phyloP scores from a whole-genome alignment of 2,888 invertebrate genomes.

The Tetranychus truncatus region DNA sequence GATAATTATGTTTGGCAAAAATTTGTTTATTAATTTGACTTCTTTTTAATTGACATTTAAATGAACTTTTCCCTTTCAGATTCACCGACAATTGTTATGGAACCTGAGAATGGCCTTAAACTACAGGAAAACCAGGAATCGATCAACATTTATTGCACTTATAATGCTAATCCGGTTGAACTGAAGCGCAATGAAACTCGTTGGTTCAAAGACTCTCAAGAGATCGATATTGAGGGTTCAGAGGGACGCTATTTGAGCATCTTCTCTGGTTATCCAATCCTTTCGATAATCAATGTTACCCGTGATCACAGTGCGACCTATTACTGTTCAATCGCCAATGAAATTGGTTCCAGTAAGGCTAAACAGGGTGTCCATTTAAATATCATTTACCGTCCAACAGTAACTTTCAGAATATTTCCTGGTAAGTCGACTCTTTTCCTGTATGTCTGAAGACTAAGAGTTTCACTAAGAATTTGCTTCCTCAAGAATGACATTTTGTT shows the following conservation, averaged over 20 bases:
- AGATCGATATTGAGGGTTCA: slow-evolving; percentile 17
- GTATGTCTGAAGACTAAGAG: no score
- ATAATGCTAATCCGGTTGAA: slow-evolving; percentile 26
- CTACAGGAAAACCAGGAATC: slow-evolving; percentile 25
- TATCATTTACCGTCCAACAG: slow-evolving; percentile 25
- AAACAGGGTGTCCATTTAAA: slow-evolving; percentile 24
- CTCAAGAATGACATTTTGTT: neutral
- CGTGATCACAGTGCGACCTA: slow-evolving; percentile 26
- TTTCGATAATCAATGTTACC: slow-evolving; percentile 25
- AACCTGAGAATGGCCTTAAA: slow-evolving; percentile 25
- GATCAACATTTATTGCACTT: slow-evolving; percentile 26
- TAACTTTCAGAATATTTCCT: slow-evolving; percentile 16
- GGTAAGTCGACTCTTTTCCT: no score
- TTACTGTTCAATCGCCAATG: slow-evolving; percentile 25
- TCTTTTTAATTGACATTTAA: no score
- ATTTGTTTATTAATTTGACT: no score
- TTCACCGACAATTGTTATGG: slow-evolving; percentile 26
- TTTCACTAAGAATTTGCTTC: neutral
- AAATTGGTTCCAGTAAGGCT: slow-evolving; percentile 26
- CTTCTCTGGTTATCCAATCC: slow-evolving; percentile 23
- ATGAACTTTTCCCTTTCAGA: slow-evolving; percentile 17
- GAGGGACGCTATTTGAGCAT: slow-evolving; percentile 11
- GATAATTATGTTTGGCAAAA: no score
- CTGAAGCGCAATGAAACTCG: slow-evolving; percentile 23
- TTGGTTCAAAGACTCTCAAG: slow-evolving; percentile 25